A percentile compares a stretch with the other conserved stretches of the same genome.
phyloP scores from a whole-genome alignment of 1,140 invertebrate genomes.

The Maniola jurtina region DNA sequence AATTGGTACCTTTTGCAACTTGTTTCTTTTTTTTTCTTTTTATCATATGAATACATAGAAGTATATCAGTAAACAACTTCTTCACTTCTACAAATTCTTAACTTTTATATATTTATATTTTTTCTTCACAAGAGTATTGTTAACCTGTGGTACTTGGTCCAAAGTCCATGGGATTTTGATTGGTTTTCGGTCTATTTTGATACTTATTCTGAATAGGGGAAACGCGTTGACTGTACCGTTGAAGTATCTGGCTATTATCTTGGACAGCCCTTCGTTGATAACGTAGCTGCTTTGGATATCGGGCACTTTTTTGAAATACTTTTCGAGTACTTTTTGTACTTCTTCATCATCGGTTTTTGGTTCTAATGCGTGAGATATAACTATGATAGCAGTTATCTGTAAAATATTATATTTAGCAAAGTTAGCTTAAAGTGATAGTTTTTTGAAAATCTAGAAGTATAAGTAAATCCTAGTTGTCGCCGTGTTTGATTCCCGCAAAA shows the following conservation, averaged over 20 bases:
- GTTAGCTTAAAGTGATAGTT: no score
- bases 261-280: conserved; percentile 54
- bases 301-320: conserved; percentile 48
- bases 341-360: conserved; percentile 32
- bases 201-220: conserved; percentile 56
- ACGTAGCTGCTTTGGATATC: conserved; percentile 53
- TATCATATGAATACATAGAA: no score
- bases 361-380: conserved; percentile 22
- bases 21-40: no score
- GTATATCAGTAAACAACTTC: no score
- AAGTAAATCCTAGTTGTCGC: no score
- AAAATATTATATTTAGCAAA: background rate
- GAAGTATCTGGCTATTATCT: conserved; percentile 50
- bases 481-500: no score
- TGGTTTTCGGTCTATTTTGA: conserved; percentile 55
- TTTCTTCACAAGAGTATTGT: conserved; percentile 23
- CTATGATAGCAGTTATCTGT: conserved; percentile 26
- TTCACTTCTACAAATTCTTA: conserved; percentile 24
- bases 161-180: conserved; percentile 67
- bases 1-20: background rate
- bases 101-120: conserved; percentile 43
- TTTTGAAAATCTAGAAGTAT: no score
- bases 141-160: conserved; percentile 24
- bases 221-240: conserved; percentile 56
- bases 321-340: conserved; percentile 39